Conservation (phyloP, 2,797 vertebrate species). For the Botia almorhae region DNA sequence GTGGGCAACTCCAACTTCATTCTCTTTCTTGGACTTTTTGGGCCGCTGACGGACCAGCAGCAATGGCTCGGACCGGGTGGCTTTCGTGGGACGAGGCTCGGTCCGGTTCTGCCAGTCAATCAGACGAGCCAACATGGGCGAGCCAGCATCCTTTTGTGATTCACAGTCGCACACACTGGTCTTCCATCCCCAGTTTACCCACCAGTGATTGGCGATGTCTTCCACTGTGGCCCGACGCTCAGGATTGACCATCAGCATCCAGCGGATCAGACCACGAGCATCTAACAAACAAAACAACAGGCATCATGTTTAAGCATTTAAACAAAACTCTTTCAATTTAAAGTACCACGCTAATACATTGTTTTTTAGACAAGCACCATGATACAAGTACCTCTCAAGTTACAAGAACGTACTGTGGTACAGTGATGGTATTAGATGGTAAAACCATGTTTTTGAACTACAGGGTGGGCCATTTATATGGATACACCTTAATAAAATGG, state of each 20-base stretch:
- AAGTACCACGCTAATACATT: too few relatives aligned
- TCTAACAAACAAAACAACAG: slow-evolving; percentile 72
- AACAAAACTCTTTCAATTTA: not conserved
- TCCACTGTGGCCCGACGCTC: slow-evolving; percentile 95
- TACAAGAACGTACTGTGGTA: too few relatives aligned
- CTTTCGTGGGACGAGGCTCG: slow-evolving; percentile 82
- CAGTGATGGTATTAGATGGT: too few relatives aligned
- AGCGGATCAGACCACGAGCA: slow-evolving; percentile 95
- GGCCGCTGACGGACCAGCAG: slow-evolving; percentile 86
- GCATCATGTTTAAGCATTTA: not conserved
- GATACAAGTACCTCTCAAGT: too few relatives aligned
- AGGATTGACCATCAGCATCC: slow-evolving; percentile 99
- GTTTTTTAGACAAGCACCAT: too few relatives aligned
- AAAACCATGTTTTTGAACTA: too few relatives aligned
- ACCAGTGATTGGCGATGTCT: slow-evolving; percentile 99
- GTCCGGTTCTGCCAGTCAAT: slow-evolving; percentile 98
- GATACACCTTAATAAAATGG: too few relatives aligned
- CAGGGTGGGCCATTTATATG: too few relatives aligned
- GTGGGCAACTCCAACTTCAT: slow-evolving; percentile 81
- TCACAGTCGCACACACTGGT: slow-evolving; percentile 97
- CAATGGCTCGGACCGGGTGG: slow-evolving; percentile 73
- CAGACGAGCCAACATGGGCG: slow-evolving; percentile 92
- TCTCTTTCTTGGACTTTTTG: slow-evolving; percentile 97
- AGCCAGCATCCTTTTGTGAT: slow-evolving; percentile 85
- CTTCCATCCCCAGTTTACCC: slow-evolving; percentile 99